These are phyloP conservation scores for Pionites leucogaster DNA, from an alignment of 2,113 vertebrate genomes.

Conservation along the genomic window DNA sequence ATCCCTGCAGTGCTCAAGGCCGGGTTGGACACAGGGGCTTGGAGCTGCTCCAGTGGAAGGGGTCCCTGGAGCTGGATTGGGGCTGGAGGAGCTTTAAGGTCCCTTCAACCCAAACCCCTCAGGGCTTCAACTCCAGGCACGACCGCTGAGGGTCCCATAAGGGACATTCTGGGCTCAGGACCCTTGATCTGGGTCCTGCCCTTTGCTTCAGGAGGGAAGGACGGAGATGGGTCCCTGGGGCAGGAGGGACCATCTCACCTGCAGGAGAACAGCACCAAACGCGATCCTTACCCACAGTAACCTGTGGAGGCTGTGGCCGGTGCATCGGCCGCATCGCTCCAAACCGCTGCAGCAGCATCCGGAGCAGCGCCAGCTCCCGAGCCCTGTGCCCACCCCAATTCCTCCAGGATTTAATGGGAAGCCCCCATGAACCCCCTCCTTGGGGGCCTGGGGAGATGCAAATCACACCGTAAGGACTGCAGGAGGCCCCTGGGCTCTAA, in stretches of 20 bases:
- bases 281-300: background rate
- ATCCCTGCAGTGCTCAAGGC: too few relatives aligned
- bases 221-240: background rate
- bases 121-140: background rate
- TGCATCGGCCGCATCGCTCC: background rate
- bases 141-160: background rate
- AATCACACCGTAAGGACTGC: accelerated
- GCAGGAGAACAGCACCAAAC: background rate
- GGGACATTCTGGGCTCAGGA: background rate
- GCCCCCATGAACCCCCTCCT: background rate
- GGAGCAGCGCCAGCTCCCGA: background rate
- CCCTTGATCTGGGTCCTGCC: background rate
- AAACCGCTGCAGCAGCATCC: background rate
- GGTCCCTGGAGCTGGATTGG: background rate
- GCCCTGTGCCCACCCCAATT: accelerated
- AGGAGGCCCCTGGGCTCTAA: accelerated
- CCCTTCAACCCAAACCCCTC: background rate
- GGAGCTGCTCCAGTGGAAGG: background rate
- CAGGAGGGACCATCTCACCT: background rate
- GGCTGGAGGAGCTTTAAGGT: background rate
- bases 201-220: background rate
- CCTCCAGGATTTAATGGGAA: background rate
- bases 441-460: too few relatives aligned
- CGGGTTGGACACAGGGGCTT: too few relatives aligned
- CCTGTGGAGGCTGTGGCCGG: background rate